Conservation (phyloP, 2,797 vertebrate species). For the Catharus ustulatus region DNA sequence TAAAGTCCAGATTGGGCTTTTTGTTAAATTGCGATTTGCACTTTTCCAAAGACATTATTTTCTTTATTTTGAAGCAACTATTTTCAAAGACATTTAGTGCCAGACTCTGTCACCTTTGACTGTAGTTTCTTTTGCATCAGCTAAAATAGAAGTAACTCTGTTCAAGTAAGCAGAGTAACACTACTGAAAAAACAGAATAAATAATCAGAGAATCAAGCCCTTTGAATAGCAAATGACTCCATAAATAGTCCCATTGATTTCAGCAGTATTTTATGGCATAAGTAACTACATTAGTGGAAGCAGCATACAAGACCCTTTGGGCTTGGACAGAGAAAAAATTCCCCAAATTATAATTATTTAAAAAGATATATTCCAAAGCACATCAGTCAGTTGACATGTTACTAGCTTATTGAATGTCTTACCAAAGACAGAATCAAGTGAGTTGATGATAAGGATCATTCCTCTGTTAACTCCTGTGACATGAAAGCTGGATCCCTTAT, state of each 20-base stretch:
- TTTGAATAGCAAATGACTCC: slow-evolving; percentile 65
- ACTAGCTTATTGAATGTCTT: not conserved
- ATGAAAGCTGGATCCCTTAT: not conserved
- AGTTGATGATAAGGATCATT: not conserved
- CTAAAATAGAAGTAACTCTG: slow-evolving; percentile 61
- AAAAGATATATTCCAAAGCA: not conserved
- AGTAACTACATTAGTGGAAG: slow-evolving; percentile 45
- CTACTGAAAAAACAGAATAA: slow-evolving; percentile 56
- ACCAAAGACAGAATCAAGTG: not conserved
- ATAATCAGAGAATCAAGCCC: slow-evolving; percentile 66
- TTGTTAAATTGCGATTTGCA: not conserved
- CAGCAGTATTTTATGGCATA: slow-evolving; percentile 42
- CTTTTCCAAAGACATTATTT: slow-evolving; percentile 22
- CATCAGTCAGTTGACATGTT: not conserved
- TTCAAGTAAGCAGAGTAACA: slow-evolving; percentile 57
- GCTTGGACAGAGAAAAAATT: not conserved
- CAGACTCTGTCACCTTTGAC: slow-evolving; percentile 46
- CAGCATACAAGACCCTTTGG: not conserved
- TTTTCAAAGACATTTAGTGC: slow-evolving; percentile 19
- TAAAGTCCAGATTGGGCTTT: not conserved
- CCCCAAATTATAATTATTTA: not conserved
- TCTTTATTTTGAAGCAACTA: slow-evolving; percentile 44
- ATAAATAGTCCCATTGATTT: slow-evolving; percentile 69
- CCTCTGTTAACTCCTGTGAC: not conserved
- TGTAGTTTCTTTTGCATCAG: slow-evolving; percentile 34